Evolutionary conservation across 2,888 invertebrate genomes (phyloP), one percentile per base, ranked within the genome.

Genomic region (Spodoptera littoralis): DNA sequence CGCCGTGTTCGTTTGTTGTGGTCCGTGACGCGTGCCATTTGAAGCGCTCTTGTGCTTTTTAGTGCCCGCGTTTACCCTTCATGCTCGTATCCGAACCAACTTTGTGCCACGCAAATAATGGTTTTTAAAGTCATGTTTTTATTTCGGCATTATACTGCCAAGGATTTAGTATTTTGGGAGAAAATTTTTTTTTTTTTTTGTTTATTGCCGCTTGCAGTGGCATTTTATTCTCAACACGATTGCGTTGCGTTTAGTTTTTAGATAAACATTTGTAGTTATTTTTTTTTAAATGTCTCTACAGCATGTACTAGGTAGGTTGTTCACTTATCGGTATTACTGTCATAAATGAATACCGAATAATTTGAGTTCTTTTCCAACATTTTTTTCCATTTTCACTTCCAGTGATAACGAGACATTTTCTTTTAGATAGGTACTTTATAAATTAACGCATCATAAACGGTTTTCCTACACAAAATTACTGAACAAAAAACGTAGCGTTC

Each of bases 51-150:
- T 85, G 88, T 92, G 92, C 92, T 92, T 92, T 93, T 93, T 91
- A 93, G 93, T 92, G 88, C 92, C 93, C 88, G 88, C 88, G 91
- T 93, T 93, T 90, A 91, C 92, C 91, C 92, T 88, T 88, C 89
- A 82, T 79, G 84, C 79, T 85, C 83, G 82, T 78, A 82, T 85
- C 80, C 69, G 64, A 69, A 79, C 83, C 66, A 85, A 87, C 83
- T 85, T 88, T 82, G 83, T 84, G 78, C 81, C 53, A 41, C 63
- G 61, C 56, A 74, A 87, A 90, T 91, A 90, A 88, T 91, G 87
- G 90, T 76, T 84, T 78, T 77, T 64, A 70, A 84, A 84, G 83
- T 86, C 84, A 83, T 84, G 79, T 88, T 89, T 86, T 85, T 83
- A 80, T 84, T 83, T 77, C 67, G 75, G 51, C 71, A 77, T 79